These are phyloP conservation scores for Mythimna lalbum DNA, from an alignment of 2,888 invertebrate genomes.

Conservation along the genomic window DNA sequence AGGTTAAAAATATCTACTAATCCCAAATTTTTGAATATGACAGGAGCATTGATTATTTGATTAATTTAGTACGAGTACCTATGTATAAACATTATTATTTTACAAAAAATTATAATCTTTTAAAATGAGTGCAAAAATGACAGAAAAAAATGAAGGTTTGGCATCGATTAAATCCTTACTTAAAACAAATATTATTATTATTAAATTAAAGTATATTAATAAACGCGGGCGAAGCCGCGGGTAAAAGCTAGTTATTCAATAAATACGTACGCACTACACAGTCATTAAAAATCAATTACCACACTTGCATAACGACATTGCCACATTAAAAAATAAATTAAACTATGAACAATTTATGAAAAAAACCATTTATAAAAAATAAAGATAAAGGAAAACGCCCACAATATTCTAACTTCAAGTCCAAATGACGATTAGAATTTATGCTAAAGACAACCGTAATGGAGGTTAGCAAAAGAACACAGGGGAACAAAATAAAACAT, in stretches of 20 bases:
- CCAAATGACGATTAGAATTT: conserved; percentile 77
- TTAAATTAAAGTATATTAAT: too few relatives aligned
- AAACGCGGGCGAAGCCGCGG: too few relatives aligned
- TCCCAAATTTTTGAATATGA: too few relatives aligned
- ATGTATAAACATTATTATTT: too few relatives aligned
- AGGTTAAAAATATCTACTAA: too few relatives aligned
- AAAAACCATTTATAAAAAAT: not conserved
- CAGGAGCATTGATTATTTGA: too few relatives aligned
- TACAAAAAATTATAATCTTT: too few relatives aligned
- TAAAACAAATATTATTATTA: too few relatives aligned
- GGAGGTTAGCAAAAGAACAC: conserved; percentile 80
- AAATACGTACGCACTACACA: not conserved
- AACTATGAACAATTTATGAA: not conserved
- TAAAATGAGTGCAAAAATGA: not conserved
- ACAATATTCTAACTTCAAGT: conserved; percentile 44
- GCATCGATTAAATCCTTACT: too few relatives aligned
- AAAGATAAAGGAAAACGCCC: conserved; percentile 30
- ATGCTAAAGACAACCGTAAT: conserved; percentile 80
- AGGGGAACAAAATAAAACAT: conserved; percentile 74
- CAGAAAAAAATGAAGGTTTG: not conserved
- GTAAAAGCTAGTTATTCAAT: too few relatives aligned
- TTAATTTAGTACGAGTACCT: too few relatives aligned
- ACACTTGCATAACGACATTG: not conserved
- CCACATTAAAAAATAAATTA: not conserved
- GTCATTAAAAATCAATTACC: not conserved